Base-by-base conservation (phyloP, 2,888 invertebrate genomes). In the Ditula angustiorana region DNA sequence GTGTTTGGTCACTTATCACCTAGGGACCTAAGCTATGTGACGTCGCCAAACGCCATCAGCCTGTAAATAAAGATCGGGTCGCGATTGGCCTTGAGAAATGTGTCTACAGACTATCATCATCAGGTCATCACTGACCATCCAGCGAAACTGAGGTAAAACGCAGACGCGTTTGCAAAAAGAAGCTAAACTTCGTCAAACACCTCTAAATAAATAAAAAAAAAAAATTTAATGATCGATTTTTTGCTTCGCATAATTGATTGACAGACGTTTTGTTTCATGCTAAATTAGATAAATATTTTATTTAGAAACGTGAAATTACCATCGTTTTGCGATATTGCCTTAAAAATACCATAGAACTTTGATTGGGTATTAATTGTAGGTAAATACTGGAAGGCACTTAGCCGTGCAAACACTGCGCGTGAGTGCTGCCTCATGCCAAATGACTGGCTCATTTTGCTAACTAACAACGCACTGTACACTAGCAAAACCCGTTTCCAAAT, bases 371-470 rank as follows among this genome's bases (percentile, higher is more conserved):
- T 30, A 30, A 50, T 50, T 50, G 50, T 50, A 11, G 13, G 28
- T 50, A 50, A 50, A 50, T 50, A 30, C 50, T 50, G 21, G 30
- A 30, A 16, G 26, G 23, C 50, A 50, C 50, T 50, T 50, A 30
- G 30, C 28, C n/a, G 19, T 30, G 50, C 30, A 50, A 50, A 50
- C 30, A 50, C 16, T 19, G 50, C 49, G 26, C 16, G 11, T 2
- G 21, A 44, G 21, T 11, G 44, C 44, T 26, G 26, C 26, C 24
- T 24, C 13, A 28, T 50, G 16, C 49, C 11, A 28, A 28, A 16
- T 10, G 19, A 11, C 11, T 19, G n/a, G 19, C 1, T 19, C 5
- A 19, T 41, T 41, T 10, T 10, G 19, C 19, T 41, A 19, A 19
- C 41, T 41, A 16, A 41, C 41, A 41, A 41, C 41, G 0, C 7